Evolutionary conservation across 2,113 vertebrate species (phyloP), one percentile per base, ranked within the genome.

Genomic region (Carollia perspicillata): DNA sequence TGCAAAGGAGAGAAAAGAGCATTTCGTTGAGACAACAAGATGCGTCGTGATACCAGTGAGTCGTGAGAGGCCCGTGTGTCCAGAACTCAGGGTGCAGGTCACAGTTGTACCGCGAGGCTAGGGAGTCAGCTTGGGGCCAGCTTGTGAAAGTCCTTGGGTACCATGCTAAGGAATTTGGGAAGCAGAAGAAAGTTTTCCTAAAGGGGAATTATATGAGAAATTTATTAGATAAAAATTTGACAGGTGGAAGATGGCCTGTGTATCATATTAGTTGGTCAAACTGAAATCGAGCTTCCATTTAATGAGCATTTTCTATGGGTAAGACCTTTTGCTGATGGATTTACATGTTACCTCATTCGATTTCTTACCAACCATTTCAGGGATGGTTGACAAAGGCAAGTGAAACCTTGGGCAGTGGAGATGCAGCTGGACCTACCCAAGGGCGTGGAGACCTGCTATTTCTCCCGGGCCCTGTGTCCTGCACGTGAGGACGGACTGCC

Each of bases 1-100:
- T 49, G 42, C 16, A 14, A n/a, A 55, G 18, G 28, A 75, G 22
- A 37, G 12, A 28, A 47, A 23, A 16, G 22, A 77, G 16, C 16
- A 28, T 69, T 49, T 33, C 30, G 20, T 1, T 77, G 51, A 86
- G 65, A 47, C n/a, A 55, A 2, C 4, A 44, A 23, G 26, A 5
- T 35, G 4, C 1, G 0, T 35, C 12, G 3, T 4, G 12, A 60
- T 6, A 35, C 12, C 18, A 1, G 1, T 8, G 17, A 66, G 17
- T n/a, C 22, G 58, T 6, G 22, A n/a, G 11, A 44, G 53, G 77
- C 44, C 20, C 42, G 8, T 30, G 33, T 6, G 12, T 26, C 17
- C 65, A 33, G 17, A 12, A 14, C 42, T n/a, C 11, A 6, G 17
- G 10, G 11, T 35, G 10, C 6, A 20, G 44, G 22, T 30, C 22